Conservation (phyloP, 2,888 invertebrate genomes). For the Mythimna ferrago region DNA sequence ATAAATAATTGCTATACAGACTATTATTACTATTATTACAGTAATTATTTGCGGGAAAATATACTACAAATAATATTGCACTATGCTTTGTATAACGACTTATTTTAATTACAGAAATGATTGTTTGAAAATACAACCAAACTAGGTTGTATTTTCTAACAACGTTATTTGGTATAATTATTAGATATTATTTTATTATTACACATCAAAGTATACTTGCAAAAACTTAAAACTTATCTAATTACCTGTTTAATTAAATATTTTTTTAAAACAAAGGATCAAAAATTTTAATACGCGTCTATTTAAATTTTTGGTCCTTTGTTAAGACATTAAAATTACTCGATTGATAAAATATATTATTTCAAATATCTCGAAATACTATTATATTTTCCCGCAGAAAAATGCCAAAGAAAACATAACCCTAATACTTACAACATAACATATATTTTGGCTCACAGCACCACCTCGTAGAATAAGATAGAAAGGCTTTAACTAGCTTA, state of each 20-base stretch:
- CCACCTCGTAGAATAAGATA: constrained; percentile 78
- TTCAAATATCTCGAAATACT: neutral
- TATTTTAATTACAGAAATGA: neutral
- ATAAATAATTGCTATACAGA: constrained; percentile 23
- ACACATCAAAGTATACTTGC: too few species aligned
- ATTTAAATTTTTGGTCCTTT: too few species aligned
- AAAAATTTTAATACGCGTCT: too few species aligned
- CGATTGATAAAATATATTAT: too few species aligned
- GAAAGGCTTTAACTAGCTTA: constrained; percentile 89
- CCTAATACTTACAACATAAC: neutral
- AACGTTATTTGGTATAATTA: too few species aligned
- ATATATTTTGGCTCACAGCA: constrained; percentile 38
- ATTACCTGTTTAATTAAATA: too few species aligned
- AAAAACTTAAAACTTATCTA: too few species aligned
- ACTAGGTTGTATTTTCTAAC: too few species aligned
- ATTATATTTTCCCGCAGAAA: constrained; percentile 23
- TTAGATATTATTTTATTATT: too few species aligned
- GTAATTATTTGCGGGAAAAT: constrained; percentile 35
- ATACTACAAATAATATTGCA: neutral
- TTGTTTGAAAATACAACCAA: too few species aligned
- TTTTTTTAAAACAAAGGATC: too few species aligned
- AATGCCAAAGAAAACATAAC: constrained; percentile 1
- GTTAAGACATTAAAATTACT: too few species aligned
- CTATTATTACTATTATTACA: constrained; percentile 14
- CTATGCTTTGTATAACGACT: neutral